phyloP scores from a whole-genome alignment of 2,113 vertebrate genomes.

The Maccullochella peelii region DNA sequence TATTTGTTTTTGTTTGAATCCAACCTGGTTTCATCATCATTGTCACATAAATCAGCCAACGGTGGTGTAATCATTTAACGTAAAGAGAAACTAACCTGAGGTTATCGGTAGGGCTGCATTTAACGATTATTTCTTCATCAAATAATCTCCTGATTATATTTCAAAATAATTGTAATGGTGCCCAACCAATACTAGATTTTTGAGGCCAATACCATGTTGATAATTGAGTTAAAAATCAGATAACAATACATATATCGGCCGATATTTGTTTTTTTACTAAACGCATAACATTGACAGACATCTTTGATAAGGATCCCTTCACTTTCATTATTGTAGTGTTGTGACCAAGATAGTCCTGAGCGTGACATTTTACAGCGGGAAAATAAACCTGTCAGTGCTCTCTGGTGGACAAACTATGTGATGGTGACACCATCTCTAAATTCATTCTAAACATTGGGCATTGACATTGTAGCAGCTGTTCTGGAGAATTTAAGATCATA shows the following conservation, averaged over 20 bases:
- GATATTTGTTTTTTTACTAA: background rate
- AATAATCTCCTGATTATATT: background rate
- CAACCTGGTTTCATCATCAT: constrained; percentile 49
- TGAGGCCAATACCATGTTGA: background rate
- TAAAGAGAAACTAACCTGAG: constrained; percentile 5
- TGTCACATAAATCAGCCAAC: constrained; percentile 44
- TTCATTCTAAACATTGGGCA: background rate
- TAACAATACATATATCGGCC: background rate
- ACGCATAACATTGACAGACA: background rate
- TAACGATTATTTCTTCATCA: background rate
- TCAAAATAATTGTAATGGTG: background rate
- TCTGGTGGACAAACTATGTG: background rate
- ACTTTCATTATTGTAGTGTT: no score
- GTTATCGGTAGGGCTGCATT: constrained; percentile 17
- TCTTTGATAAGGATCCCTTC: background rate
- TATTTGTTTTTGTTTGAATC: constrained; percentile 61
- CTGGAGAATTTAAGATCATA: background rate
- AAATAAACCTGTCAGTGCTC: no score
- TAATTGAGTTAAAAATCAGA: background rate
- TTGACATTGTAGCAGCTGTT: background rate
- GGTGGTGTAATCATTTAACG: constrained; percentile 17
- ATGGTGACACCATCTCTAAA: background rate
- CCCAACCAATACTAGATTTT: background rate
- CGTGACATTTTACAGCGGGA: background rate
- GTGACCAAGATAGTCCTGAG: background rate